Conservation (phyloP, 1,140 invertebrate species). For the Lysiphlebus fabarum region DNA sequence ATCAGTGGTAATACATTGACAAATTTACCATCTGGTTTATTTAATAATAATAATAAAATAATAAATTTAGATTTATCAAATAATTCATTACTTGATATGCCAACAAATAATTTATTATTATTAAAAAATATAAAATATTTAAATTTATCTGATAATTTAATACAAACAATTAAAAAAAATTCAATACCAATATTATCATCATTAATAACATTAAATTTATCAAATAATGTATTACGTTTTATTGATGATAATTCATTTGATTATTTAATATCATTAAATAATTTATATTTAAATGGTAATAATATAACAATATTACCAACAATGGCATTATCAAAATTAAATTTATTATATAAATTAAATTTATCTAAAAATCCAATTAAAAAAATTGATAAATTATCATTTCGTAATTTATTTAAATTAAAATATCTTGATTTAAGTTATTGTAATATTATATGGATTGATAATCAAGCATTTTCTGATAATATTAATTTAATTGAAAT, state of each 20-base stretch:
- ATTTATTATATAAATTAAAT: constrained; percentile 68
- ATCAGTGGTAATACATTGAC: constrained; percentile 74
- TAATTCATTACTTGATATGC: constrained; percentile 76
- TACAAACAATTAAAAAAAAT: constrained; percentile 64
- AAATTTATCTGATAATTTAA: constrained; percentile 70
- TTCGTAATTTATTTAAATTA: constrained; percentile 76
- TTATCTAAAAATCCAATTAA: constrained; percentile 74
- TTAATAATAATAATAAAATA: constrained; percentile 68
- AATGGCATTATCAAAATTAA: constrained; percentile 68
- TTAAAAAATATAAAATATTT: constrained; percentile 64
- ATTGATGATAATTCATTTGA: constrained; percentile 68
- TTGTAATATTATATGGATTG: constrained; percentile 65
- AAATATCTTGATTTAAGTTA: constrained; percentile 69
- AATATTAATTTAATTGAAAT: constrained; percentile 78
- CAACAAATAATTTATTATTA: constrained; percentile 64
- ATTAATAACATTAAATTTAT: constrained; percentile 63
- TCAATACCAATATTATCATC: constrained; percentile 67
- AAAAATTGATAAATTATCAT: constrained; percentile 68
- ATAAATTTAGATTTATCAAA: constrained; percentile 67
- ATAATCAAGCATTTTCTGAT: constrained; percentile 75
- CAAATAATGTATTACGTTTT: constrained; percentile 70
- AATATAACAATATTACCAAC: constrained; percentile 77
- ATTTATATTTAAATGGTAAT: constrained; percentile 76
- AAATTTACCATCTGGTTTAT: constrained; percentile 66
- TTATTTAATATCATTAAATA: constrained; percentile 64